A percentile compares a stretch with the other conserved stretches of the same genome.
phyloP scores from a whole-genome alignment of 2,888 invertebrate species.

The Caenorhabditis sp. region DNA sequence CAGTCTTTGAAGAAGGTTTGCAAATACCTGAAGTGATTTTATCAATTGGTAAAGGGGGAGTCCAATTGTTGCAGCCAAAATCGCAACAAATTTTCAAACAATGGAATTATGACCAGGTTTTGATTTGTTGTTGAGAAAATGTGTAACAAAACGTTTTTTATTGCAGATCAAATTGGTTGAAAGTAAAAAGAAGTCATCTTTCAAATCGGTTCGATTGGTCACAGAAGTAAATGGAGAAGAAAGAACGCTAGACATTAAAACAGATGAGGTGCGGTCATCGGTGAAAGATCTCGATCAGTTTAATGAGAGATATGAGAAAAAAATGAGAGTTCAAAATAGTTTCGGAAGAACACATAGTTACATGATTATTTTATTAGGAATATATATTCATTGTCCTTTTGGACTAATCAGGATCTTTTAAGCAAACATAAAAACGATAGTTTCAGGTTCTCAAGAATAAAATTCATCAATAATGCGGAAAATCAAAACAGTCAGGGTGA shows the following conservation, averaged over 20 bases:
- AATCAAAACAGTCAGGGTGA: no score
- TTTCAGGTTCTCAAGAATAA: no score
- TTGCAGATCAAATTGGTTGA: conserved; percentile 39
- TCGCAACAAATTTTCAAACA: conserved; percentile 38
- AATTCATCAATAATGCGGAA: no score
- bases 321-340: background rate
- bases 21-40: conserved; percentile 40
- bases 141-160: background rate
- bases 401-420: no score
- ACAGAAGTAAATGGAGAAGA: conserved; percentile 18
- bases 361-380: no score
- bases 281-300: background rate
- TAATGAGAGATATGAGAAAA: no score
- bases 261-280: conserved; percentile 25
- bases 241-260: conserved; percentile 32
- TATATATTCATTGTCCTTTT: no score
- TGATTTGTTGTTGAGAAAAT: background rate
- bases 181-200: conserved; percentile 31
- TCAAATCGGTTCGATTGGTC: conserved; percentile 29
- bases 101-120: conserved; percentile 36
- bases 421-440: no score
- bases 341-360: no score
- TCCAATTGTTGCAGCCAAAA: conserved; percentile 39
- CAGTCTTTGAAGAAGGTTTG: conserved; percentile 23
- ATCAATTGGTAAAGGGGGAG: conserved; percentile 39